Base-by-base conservation (phyloP, 2,888 invertebrate species). In the Bugula neritina region DNA sequence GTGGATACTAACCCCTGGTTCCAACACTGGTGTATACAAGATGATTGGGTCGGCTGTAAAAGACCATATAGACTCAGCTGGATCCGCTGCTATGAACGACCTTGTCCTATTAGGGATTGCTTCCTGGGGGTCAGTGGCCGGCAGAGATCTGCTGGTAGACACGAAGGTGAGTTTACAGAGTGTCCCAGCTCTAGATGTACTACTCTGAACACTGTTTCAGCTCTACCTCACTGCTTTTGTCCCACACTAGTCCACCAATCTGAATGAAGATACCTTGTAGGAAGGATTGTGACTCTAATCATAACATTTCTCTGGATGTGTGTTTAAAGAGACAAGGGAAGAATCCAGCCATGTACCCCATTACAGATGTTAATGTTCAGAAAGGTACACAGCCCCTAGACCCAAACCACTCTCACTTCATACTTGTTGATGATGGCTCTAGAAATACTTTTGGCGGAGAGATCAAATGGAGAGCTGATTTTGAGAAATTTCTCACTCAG, bases 1-100 rank as follows among this genome's bases (percentile, higher is more conserved):
- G 0, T 84, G 84, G 84, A 82, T 84, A 17, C 78, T 84, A 27
- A 84, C 84, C 1, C 82, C 83, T 23, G 84, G 84, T 0, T 81
- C 81, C 29, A 78, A 77, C 27, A 76, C 83, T 1, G 84, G 84
- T 27, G 83, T 84, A 74, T 84, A 83, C 82, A 78, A 83, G 77
- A 80, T 82, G 77, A 83, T 84, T 0, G 84, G 84, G 0, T 83
- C 84, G 71, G 84, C 83, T 3, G 79, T 84, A 1, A 75, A 78
- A 34, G 83, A 84, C 55, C 78, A 83, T 75, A 74, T 78, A 35
- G 73, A 80, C 55, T 73, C 76, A 5, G 78, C 77, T 3, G 76
- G 75, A n/a, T 74, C 76, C 17, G 69, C 73, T 13, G 77, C 79
- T 2, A 77, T 77, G 69, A 74, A 76, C 25, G 69, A 73, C 54